Conservation (phyloP, 2,888 invertebrate species). For the Eristalis arbustorum region DNA sequence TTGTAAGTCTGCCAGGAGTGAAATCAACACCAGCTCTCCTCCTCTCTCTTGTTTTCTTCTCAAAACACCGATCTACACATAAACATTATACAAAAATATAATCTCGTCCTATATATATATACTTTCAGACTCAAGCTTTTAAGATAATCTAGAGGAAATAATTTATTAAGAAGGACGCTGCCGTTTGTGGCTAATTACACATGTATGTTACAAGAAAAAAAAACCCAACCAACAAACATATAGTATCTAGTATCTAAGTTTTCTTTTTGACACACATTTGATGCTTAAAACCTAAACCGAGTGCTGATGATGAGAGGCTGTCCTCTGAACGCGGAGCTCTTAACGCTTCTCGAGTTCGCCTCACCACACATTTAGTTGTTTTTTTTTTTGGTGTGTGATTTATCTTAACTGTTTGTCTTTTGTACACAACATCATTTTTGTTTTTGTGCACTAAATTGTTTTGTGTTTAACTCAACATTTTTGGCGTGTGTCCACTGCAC, state of each 20-base stretch:
- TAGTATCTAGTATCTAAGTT: neutral
- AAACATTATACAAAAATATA: slow-evolving; percentile 14
- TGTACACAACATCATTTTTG: slow-evolving; percentile 11
- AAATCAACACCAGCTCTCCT: neutral
- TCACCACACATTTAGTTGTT: too few species aligned
- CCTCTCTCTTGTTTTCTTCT: neutral
- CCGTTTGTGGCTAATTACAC: slow-evolving; percentile 67
- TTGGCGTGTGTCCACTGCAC: neutral
- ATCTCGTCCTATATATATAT: slow-evolving; percentile 55
- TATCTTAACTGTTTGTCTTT: neutral
- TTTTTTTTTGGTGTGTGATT: neutral
- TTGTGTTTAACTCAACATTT: neutral
- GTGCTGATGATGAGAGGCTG: neutral
- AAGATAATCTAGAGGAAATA: slow-evolving; percentile 57
- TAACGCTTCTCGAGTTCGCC: neutral
- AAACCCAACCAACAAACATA: neutral
- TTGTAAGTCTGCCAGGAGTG: too few species aligned
- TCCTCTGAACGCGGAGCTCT: neutral
- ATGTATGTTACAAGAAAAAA: slow-evolving; percentile 63
- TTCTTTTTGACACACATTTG: neutral
- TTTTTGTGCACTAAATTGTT: slow-evolving; percentile 24
- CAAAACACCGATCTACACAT: neutral
- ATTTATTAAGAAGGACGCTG: slow-evolving; percentile 65
- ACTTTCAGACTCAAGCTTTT: slow-evolving; percentile 68
- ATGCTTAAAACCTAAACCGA: neutral